Evolutionary conservation across 2,888 invertebrate genomes (phyloP).

Genomic region (Antitype chi): DNA sequence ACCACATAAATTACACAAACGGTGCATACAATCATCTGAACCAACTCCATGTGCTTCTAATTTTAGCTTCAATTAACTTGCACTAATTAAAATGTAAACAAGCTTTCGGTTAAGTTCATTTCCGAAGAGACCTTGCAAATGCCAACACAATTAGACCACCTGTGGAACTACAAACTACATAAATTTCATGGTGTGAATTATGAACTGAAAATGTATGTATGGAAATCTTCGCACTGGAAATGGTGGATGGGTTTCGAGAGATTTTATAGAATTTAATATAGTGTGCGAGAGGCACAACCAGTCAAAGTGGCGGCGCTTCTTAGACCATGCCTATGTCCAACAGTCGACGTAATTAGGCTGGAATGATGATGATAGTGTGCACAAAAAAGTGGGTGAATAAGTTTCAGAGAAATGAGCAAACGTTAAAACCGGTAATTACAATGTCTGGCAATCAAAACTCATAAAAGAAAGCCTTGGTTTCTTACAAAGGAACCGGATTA

Average conservation of each 20-base stretch:
- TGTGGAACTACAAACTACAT: slow-evolving; percentile 40
- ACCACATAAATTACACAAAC: background rate
- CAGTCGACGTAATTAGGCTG: too few species aligned
- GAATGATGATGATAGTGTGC: too few species aligned
- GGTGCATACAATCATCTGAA: slow-evolving; percentile 11
- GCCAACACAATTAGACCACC: slow-evolving; percentile 29
- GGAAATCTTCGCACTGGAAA: background rate
- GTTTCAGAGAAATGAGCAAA: slow-evolving; percentile 17
- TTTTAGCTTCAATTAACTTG: slow-evolving; percentile 23
- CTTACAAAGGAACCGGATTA: slow-evolving; percentile 22
- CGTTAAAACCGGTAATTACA: slow-evolving; percentile 19
- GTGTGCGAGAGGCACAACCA: background rate
- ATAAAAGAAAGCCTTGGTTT: slow-evolving; percentile 44
- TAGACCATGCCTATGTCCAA: too few species aligned
- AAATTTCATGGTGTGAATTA: slow-evolving; percentile 17
- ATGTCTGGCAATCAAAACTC: slow-evolving; percentile 24
- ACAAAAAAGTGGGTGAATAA: slow-evolving; percentile 2
- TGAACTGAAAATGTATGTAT: slow-evolving; percentile 17
- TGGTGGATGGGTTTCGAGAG: slow-evolving; percentile 3
- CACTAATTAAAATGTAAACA: slow-evolving; percentile 41
- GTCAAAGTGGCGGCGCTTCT: too few species aligned
- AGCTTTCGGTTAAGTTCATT: slow-evolving; percentile 30
- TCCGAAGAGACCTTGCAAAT: slow-evolving; percentile 26
- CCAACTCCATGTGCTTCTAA: slow-evolving; percentile 10
- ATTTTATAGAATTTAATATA: background rate